phyloP scores from a whole-genome alignment of 1,140 invertebrate genomes.

The Bactericera cockerelli region DNA sequence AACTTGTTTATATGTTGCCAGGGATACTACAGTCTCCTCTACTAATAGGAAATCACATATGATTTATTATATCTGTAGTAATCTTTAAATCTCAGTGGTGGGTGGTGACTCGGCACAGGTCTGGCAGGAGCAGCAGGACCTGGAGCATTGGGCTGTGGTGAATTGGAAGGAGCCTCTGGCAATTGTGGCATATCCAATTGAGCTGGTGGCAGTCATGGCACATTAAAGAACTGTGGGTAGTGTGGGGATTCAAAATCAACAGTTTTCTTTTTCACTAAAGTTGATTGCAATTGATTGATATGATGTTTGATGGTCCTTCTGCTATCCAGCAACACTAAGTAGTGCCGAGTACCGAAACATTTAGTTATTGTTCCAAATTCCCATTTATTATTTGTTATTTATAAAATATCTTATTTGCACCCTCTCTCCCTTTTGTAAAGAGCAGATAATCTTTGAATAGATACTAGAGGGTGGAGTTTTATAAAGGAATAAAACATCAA shows the following conservation, averaged over 20 bases:
- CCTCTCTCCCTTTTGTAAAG: background rate
- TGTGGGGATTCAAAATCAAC: background rate
- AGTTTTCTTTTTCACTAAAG: slow-evolving; percentile 4
- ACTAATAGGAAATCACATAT: too few relatives aligned
- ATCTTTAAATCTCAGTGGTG: too few relatives aligned
- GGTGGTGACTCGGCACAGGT: too few relatives aligned
- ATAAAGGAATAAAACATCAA: slow-evolving; percentile 31
- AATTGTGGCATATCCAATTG: background rate
- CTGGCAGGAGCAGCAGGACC: background rate
- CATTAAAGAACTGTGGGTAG: background rate
- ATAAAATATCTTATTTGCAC: background rate
- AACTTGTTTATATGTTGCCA: too few relatives aligned
- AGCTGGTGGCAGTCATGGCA: background rate
- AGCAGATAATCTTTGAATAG: background rate
- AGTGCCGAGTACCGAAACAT: slow-evolving; percentile 20
- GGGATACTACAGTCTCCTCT: too few relatives aligned
- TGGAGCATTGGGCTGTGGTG: background rate
- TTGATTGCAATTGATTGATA: background rate
- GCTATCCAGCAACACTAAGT: slow-evolving; percentile 17
- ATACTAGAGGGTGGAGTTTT: background rate
- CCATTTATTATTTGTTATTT: too few relatives aligned
- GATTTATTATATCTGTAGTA: too few relatives aligned
- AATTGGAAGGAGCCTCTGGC: too few relatives aligned
- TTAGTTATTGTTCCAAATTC: slow-evolving; percentile 14
- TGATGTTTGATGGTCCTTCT: slow-evolving; percentile 2